Conservation (phyloP, 2,113 vertebrate species). For the Chinchilla lanigera region DNA sequence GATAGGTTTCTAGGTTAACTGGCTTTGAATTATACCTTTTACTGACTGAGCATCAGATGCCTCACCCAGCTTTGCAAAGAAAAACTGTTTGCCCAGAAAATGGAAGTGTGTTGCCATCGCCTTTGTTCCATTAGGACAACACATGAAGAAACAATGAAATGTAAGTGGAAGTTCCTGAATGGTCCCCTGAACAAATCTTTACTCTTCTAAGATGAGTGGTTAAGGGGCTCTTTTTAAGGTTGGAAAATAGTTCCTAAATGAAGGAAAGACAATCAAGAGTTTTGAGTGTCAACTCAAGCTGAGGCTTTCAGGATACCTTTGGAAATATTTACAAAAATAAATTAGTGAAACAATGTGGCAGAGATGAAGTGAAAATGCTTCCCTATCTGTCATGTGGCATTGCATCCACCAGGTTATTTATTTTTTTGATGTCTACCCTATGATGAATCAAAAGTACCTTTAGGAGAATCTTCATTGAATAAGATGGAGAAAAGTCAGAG, state of each 20-base stretch:
- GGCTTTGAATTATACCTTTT: neutral
- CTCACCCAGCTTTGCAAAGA: conserved; percentile 26
- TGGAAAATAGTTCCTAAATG: conserved; percentile 75
- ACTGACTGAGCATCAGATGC: conserved; percentile 14
- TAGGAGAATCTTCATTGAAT: conserved; percentile 68
- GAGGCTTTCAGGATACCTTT: conserved; percentile 84
- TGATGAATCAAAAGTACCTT: conserved; percentile 83
- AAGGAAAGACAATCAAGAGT: conserved; percentile 66
- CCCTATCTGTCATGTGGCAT: conserved; percentile 78
- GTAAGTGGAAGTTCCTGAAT: conserved; percentile 68
- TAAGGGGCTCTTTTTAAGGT: conserved; percentile 71
- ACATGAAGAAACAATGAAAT: conserved; percentile 67
- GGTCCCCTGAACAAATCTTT: conserved; percentile 68
- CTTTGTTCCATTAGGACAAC: conserved; percentile 51
- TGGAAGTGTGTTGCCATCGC: conserved; percentile 28
- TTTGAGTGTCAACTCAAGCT: conserved; percentile 82
- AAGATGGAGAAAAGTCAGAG: conserved; percentile 71
- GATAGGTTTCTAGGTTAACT: neutral
- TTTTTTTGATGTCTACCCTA: conserved; percentile 70
- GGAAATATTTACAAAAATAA: conserved; percentile 86
- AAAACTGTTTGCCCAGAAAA: conserved; percentile 47
- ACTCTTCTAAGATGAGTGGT: conserved; percentile 63
- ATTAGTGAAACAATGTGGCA: conserved; percentile 84
- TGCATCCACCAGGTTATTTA: conserved; percentile 84
- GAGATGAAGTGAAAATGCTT: conserved; percentile 85